These are phyloP conservation scores for Ageneiosus marmoratus DNA, from an alignment of 2,113 vertebrate species.

Conservation along the genomic window DNA sequence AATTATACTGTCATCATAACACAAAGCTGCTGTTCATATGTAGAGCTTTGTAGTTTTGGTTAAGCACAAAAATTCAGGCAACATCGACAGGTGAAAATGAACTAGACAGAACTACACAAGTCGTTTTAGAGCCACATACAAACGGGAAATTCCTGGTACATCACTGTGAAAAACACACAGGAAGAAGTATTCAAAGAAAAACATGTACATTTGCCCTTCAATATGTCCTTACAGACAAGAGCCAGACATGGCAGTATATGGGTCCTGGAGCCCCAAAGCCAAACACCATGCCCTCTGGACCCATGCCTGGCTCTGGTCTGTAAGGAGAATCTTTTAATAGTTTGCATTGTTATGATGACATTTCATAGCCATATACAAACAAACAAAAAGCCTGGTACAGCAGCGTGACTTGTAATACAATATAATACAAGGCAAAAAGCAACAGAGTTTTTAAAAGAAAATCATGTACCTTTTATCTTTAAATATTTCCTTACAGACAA, in stretches of 20 bases:
- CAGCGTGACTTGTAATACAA: background rate
- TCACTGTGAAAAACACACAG: background rate
- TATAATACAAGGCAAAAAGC: background rate
- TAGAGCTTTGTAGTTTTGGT: no score
- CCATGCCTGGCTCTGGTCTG: constrained; percentile 89
- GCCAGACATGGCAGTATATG: constrained; percentile 79
- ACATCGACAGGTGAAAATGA: background rate
- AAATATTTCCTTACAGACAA: constrained; percentile 71
- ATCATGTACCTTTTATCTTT: background rate
- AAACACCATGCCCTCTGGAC: constrained; percentile 91
- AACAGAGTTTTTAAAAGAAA: background rate
- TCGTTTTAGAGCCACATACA: no score
- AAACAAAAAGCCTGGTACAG: background rate
- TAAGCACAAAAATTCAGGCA: no score
- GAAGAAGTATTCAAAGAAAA: background rate
- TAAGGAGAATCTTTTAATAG: background rate
- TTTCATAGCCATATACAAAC: background rate
- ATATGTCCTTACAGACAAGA: constrained; percentile 77
- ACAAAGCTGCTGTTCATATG: no score
- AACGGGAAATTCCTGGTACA: background rate
- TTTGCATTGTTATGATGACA: background rate
- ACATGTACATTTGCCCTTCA: background rate
- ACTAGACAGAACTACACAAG: background rate
- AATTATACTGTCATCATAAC: background rate
- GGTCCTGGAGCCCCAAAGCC: constrained; percentile 83